phyloP scores from a whole-genome alignment of 23 tunicate genomes.

The Trididemnum miniatum region DNA sequence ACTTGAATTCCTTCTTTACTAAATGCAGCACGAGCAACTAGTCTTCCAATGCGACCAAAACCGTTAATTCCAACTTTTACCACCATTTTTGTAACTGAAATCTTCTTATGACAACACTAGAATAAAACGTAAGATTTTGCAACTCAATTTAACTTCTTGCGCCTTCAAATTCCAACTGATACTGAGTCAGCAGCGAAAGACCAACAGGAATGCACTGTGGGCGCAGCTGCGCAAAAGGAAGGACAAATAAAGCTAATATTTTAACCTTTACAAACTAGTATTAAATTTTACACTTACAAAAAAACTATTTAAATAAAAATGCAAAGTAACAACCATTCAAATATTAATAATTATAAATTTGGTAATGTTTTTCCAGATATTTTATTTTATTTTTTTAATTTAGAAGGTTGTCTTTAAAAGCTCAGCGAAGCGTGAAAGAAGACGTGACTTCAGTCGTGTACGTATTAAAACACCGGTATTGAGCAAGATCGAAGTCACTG shows the following conservation, averaged over 20 bases:
- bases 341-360: no score
- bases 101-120: neutral
- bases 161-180: no score
- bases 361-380: neutral
- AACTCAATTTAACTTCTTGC: neutral
- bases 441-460: neutral
- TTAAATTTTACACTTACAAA: neutral
- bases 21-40: conserved; percentile 87
- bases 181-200: no score
- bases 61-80: conserved; percentile 95
- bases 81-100: conserved; percentile 42
- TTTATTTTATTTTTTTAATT: no score
- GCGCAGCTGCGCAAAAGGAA: neutral
- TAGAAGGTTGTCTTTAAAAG: neutral
- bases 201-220: no score
- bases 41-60: conserved; percentile 98
- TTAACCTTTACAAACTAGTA: no score
- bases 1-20: conserved; percentile 46
- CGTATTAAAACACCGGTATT: no score
- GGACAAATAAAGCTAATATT: neutral
- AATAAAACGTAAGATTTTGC: neutral
- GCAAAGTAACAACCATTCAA: no score
- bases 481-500: no score
- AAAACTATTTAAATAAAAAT: no score
- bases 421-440: neutral